A percentile compares a stretch with the other conserved stretches of the same genome.
Evolutionary conservation across 2,113 vertebrate genomes (phyloP).

Genomic region (Oryzias curvinotus): DNA sequence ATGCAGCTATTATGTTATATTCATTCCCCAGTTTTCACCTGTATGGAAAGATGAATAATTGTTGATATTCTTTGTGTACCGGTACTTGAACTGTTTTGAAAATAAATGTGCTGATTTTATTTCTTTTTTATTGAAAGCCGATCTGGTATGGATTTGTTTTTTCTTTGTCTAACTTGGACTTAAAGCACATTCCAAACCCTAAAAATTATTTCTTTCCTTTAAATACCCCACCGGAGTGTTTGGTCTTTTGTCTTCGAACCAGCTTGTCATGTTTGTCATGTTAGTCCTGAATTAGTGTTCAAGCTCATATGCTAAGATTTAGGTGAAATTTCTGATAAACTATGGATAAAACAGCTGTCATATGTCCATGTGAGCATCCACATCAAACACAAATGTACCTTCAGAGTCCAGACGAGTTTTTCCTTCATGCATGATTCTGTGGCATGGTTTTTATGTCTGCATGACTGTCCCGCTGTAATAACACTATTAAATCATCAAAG

Average conservation of each 20-base stretch:
- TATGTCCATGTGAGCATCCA: neutral
- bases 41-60: slow-evolving; percentile 41
- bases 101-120: slow-evolving; percentile 64
- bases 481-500: neutral
- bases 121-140: slow-evolving; percentile 55
- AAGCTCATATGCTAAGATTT: neutral
- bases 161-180: slow-evolving; percentile 51
- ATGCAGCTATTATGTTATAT: slow-evolving; percentile 8
- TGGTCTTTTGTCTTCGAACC: neutral
- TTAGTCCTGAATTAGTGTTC: neutral
- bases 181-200: slow-evolving; percentile 30
- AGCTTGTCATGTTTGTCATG: neutral
- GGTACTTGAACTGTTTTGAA: slow-evolving; percentile 64
- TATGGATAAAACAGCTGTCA: neutral
- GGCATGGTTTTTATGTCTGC: slow-evolving; percentile 65
- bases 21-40: slow-evolving; percentile 41
- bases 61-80: slow-evolving; percentile 54
- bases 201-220: neutral
- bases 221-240: slow-evolving; percentile 6
- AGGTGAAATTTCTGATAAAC: neutral
- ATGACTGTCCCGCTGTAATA: slow-evolving; percentile 53
- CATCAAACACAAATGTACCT: slow-evolving; percentile 2
- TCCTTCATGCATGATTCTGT: slow-evolving; percentile 58
- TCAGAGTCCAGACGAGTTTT: slow-evolving; percentile 5
- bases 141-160: slow-evolving; percentile 60